Evolutionary conservation across 37 sponge, comb jelly and placozoan genomes (phyloP).

Genomic region (Bolinopsis microptera): DNA sequence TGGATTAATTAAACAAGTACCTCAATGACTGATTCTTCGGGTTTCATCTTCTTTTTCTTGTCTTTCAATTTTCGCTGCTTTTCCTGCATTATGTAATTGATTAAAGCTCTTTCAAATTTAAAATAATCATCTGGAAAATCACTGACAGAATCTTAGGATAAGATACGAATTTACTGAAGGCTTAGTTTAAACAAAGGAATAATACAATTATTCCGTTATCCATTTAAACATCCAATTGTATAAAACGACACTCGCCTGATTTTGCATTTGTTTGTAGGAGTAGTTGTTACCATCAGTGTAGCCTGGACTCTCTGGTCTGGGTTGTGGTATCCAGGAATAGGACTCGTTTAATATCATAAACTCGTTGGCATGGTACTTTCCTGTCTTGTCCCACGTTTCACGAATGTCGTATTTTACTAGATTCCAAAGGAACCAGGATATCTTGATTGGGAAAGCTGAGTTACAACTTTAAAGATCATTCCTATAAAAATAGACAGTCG

Average conservation of each 20-base stretch:
- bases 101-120: no score
- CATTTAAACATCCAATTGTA: no score
- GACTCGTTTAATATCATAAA: not conserved
- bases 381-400: slow-evolving; percentile 15
- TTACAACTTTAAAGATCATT: no score
- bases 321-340: slow-evolving; percentile 41
- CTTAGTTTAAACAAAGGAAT: no score
- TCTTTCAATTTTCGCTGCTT: not conserved
- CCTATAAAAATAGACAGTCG: no score
- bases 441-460: no score
- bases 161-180: no score
- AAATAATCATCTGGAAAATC: no score
- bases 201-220: no score
- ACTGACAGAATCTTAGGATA: no score
- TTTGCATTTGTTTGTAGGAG: slow-evolving; percentile 42
- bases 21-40: slow-evolving; percentile 27
- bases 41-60: slow-evolving; percentile 64
- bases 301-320: slow-evolving; percentile 1
- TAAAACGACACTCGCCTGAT: not conserved
- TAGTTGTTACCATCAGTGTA: not conserved
- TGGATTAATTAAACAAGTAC: no score
- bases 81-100: slow-evolving; percentile 10
- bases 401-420: slow-evolving; percentile 42
- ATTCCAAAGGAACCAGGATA: slow-evolving; percentile 60
- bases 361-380: not conserved